Evolutionary conservation across 2,113 vertebrate genomes (phyloP).

Genomic region (Chionodraco myersi): DNA sequence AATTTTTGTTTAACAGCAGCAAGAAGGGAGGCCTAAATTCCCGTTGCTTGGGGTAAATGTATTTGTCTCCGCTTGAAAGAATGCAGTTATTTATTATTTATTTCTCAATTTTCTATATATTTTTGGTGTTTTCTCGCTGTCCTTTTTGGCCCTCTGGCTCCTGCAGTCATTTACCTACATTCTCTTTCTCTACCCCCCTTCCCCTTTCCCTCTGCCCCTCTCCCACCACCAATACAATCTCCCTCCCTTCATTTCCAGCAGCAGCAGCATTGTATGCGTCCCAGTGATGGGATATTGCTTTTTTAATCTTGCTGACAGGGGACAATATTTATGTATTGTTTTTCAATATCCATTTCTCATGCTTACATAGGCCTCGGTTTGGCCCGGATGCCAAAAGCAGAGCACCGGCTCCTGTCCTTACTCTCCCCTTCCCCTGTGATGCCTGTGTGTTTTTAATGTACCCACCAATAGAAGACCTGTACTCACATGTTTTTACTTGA

Average conservation of each 20-base stretch:
- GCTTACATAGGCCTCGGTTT: conserved; percentile 50
- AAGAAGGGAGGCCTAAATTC: conserved; percentile 21
- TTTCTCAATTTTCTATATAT: conserved; percentile 44
- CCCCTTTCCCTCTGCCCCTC: not conserved
- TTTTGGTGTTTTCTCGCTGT: conserved; percentile 3
- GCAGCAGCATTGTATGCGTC: conserved; percentile 56
- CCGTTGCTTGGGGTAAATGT: conserved; percentile 34
- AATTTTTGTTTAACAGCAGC: conserved; percentile 23
- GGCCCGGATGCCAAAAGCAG: conserved; percentile 39
- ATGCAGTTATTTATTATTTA: conserved; percentile 48
- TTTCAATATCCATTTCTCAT: conserved; percentile 80
- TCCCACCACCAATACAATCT: conserved; percentile 22
- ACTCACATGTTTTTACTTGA: too few species aligned
- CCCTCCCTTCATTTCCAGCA: conserved; percentile 29
- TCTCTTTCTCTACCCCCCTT: conserved; percentile 11
- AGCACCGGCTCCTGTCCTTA: not conserved
- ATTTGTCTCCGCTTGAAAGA: conserved; percentile 48
- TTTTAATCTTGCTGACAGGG: conserved; percentile 83
- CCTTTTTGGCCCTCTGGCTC: conserved; percentile 29
- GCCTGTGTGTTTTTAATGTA: conserved; percentile 43
- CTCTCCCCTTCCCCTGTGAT: not conserved
- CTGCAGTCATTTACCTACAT: conserved; percentile 56
- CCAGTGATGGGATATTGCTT: conserved; percentile 81
- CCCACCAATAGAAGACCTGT: not conserved
- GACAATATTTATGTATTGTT: conserved; percentile 82